A percentile compares a stretch with the other conserved stretches of the same genome.
phyloP scores from a whole-genome alignment of 2,113 vertebrate species.

The Choloepus hoffmanni region DNA sequence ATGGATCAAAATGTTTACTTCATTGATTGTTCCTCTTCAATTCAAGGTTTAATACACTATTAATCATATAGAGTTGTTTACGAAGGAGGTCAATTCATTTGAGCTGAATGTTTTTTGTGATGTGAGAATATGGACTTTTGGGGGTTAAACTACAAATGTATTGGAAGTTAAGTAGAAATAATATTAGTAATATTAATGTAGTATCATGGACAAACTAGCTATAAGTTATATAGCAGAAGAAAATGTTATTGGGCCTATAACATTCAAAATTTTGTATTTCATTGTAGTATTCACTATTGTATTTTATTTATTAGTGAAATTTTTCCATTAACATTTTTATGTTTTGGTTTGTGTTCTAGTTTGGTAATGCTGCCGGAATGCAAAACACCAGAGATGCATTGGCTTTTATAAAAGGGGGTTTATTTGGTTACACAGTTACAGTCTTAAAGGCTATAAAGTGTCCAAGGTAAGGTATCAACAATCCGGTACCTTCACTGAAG shows the following conservation, averaged over 20 bases:
- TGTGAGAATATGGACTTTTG: not conserved
- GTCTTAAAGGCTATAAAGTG: no score
- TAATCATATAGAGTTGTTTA: not conserved
- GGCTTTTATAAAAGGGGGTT: no score
- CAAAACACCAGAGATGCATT: no score
- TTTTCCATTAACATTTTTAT: conserved; percentile 32
- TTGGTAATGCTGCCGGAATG: no score
- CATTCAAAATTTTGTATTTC: not conserved
- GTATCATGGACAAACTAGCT: conserved; percentile 2
- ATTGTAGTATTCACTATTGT: not conserved
- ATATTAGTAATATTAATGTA: not conserved
- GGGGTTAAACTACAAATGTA: not conserved
- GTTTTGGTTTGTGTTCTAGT: no score
- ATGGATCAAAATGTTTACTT: not conserved
- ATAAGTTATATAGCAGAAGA: conserved; percentile 9
- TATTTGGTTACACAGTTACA: no score
- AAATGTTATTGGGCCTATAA: not conserved
- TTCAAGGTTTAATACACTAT: conserved; percentile 14
- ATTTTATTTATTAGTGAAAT: not conserved
- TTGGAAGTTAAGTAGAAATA: not conserved
- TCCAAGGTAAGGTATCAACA: no score
- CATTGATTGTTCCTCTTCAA: conserved; percentile 45
- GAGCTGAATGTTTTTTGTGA: not conserved
- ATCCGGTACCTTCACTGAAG: no score
- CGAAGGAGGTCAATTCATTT: conserved; percentile 34